A percentile compares a stretch with the other conserved stretches of the same genome.
Evolutionary conservation across 2,113 vertebrate species (phyloP).

Genomic region (Rhea pennata): DNA sequence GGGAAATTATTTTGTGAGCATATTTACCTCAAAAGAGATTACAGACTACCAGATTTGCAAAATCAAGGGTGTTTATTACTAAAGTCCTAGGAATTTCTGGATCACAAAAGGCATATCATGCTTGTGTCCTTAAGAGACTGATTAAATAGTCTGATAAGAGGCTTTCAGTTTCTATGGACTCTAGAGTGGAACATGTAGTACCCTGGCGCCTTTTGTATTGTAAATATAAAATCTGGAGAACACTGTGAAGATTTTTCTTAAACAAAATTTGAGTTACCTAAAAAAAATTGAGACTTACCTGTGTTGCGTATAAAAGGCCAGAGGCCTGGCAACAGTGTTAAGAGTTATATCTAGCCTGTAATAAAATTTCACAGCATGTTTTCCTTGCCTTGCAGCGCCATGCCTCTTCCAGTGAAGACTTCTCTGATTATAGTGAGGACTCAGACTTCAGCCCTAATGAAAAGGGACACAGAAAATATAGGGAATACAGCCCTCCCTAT

Average conservation of each 20-base stretch:
- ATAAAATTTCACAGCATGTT: fast-evolving
- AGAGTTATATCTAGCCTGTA: background rate
- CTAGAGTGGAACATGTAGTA: no score
- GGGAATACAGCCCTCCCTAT: conserved; percentile 93
- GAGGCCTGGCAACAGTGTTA: background rate
- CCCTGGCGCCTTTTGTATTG: background rate
- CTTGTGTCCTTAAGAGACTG: background rate
- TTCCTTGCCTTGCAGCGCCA: conserved; percentile 81
- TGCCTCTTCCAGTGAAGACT: conserved; percentile 92
- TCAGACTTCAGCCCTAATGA: conserved; percentile 93
- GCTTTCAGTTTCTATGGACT: background rate
- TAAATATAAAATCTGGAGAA: background rate
- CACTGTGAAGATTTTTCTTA: background rate
- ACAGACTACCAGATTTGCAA: background rate
- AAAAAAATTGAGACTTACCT: background rate
- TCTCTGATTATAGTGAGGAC: conserved; percentile 92
- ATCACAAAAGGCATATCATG: fast-evolving
- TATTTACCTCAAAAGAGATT: background rate
- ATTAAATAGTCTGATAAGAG: background rate
- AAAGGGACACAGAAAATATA: conserved; percentile 88
- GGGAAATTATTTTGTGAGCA: background rate
- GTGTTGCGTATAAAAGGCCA: background rate
- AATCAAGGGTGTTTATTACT: background rate
- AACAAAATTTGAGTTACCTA: background rate
- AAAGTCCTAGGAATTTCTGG: background rate